These are phyloP conservation scores for Cossypha heuglini DNA, from an alignment of 2,797 vertebrate genomes.

Conservation along the genomic window DNA sequence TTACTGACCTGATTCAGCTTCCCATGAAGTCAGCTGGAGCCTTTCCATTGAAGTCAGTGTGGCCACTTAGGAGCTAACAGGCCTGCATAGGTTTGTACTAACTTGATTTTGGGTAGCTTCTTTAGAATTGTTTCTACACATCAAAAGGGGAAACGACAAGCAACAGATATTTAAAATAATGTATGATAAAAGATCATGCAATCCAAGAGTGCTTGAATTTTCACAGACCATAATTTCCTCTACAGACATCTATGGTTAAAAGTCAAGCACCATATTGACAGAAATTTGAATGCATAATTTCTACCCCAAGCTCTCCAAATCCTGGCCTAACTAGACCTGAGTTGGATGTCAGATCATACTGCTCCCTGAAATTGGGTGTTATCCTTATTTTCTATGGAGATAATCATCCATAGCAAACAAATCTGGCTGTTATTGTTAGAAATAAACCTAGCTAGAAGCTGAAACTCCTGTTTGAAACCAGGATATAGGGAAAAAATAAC, in stretches of 20 bases:
- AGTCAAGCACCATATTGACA: neutral
- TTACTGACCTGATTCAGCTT: slow-evolving; percentile 1
- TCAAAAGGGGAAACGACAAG: neutral
- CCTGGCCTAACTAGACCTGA: neutral
- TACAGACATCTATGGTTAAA: neutral
- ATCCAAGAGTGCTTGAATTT: neutral
- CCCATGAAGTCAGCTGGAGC: slow-evolving; percentile 8
- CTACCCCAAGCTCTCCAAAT: neutral
- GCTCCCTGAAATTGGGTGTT: neutral
- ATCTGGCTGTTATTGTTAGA: neutral
- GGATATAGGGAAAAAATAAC: neutral
- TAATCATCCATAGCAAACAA: neutral
- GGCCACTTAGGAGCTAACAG: neutral
- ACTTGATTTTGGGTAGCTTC: neutral
- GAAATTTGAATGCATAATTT: neutral
- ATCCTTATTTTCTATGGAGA: neutral
- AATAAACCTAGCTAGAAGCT: neutral
- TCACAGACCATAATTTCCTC: neutral
- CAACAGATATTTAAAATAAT: neutral
- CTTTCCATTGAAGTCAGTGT: neutral
- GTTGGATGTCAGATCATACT: no score
- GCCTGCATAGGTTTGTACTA: neutral
- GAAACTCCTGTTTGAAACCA: neutral
- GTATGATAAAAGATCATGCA: neutral
- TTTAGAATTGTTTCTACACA: neutral